These are phyloP conservation scores for Camponotus floridanus DNA, from an alignment of 1,140 invertebrate genomes.

Conservation along the genomic window DNA sequence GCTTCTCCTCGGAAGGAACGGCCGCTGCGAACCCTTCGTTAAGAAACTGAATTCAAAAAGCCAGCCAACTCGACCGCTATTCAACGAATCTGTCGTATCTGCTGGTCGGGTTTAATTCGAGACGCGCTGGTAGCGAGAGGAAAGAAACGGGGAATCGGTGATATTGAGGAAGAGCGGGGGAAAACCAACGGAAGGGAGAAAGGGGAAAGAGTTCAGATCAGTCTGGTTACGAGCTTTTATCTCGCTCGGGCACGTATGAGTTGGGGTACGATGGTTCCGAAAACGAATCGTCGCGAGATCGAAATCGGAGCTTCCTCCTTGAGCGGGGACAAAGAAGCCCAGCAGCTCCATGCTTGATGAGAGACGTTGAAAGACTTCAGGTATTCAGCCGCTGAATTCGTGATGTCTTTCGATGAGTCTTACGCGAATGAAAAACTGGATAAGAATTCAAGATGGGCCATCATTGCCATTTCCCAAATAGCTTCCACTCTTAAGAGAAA, in stretches of 20 bases:
- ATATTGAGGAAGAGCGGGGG: constrained; percentile 3
- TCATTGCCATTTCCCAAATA: not conserved
- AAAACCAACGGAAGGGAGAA: not conserved
- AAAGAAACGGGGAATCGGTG: constrained; percentile 38
- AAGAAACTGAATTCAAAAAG: constrained; percentile 41
- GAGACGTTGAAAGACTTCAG: constrained; percentile 66
- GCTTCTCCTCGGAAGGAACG: not conserved
- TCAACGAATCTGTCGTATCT: constrained; percentile 55
- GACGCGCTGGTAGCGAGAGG: constrained; percentile 50
- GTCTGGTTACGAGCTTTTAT: constrained; percentile 72
- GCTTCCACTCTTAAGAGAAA: not conserved
- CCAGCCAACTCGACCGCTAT: constrained; percentile 42
- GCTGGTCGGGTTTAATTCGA: constrained; percentile 66
- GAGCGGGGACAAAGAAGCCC: constrained; percentile 64
- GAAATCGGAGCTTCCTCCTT: constrained; percentile 77
- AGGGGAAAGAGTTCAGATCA: constrained; percentile 42
- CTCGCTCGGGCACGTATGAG: constrained; percentile 70
- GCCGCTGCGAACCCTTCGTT: constrained; percentile 31
- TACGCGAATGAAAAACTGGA: constrained; percentile 54
- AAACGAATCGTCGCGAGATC: constrained; percentile 71
- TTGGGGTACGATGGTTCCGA: constrained; percentile 47
- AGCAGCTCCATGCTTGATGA: constrained; percentile 56
- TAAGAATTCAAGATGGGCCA: not conserved
- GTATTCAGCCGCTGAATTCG: constrained; percentile 67
- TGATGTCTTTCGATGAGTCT: constrained; percentile 61